These are phyloP conservation scores for Bombyx huttoni DNA, from an alignment of 2,888 invertebrate species.

Conservation along the genomic window DNA sequence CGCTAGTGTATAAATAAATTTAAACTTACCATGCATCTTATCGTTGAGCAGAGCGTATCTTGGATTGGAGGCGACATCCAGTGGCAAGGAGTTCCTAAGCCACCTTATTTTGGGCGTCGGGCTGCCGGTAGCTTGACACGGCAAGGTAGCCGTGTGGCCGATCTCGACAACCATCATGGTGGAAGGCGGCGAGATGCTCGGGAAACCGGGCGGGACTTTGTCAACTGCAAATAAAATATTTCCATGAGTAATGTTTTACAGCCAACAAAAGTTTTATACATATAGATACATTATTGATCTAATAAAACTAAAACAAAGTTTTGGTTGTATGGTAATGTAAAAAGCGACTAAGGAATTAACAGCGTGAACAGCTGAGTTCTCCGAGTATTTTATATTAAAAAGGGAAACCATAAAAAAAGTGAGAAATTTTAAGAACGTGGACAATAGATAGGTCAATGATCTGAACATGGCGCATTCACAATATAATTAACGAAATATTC, in stretches of 20 bases:
- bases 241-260: background rate
- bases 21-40: conserved; percentile 79
- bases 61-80: conserved; percentile 85
- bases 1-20: background rate
- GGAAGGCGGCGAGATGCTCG: conserved; percentile 85
- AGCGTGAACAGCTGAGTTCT: too few relatives aligned
- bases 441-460: too few relatives aligned
- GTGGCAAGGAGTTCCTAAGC: conserved; percentile 93
- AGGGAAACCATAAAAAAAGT: too few relatives aligned
- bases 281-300: too few relatives aligned
- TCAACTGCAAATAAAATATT: conserved; percentile 69
- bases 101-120: conserved; percentile 89
- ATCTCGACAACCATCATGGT: conserved; percentile 96
- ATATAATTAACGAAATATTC: too few relatives aligned
- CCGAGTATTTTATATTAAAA: too few relatives aligned
- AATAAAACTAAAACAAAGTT: too few relatives aligned
- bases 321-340: too few relatives aligned
- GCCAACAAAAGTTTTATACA: too few relatives aligned
- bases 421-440: too few relatives aligned
- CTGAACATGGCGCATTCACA: too few relatives aligned
- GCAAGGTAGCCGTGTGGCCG: conserved; percentile 90
- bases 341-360: too few relatives aligned
- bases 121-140: conserved; percentile 89
- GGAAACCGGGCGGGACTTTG: conserved; percentile 93
- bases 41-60: conserved; percentile 88